A percentile compares a stretch with the other conserved stretches of the same genome.
These are phyloP conservation scores for Okamejei kenojei DNA, from an alignment of 2,797 vertebrate genomes.

Conservation along the genomic window DNA sequence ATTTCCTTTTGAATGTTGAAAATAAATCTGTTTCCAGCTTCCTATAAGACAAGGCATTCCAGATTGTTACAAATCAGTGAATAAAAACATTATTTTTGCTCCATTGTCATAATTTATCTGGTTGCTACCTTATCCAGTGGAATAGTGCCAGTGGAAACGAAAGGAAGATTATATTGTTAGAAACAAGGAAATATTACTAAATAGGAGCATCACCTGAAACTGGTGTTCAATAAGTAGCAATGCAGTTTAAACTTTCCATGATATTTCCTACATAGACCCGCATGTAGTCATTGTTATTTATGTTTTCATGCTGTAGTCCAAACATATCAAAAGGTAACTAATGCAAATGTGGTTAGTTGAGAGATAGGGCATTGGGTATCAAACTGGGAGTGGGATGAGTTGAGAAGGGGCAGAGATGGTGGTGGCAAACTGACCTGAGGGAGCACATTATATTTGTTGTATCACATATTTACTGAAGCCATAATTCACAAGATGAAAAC, in stretches of 20 bases:
- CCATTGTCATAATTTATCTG: not conserved
- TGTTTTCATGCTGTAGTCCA: not conserved
- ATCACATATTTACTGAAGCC: not conserved
- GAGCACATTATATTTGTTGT: not conserved
- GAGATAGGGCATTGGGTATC: no score
- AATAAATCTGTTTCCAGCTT: not conserved
- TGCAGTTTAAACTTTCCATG: not conserved
- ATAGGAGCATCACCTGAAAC: not conserved
- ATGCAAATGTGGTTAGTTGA: no score
- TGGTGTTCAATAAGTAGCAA: not conserved
- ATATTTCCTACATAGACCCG: not conserved
- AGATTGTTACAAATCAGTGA: not conserved
- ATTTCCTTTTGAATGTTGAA: not conserved
- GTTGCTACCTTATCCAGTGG: not conserved
- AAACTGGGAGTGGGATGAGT: no score
- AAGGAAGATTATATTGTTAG: not conserved
- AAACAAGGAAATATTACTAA: not conserved
- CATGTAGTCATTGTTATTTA: not conserved
- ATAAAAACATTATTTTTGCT: not conserved
- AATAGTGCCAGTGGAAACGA: not conserved
- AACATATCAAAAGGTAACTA: not conserved
- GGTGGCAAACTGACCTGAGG: no score
- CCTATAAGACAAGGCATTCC: not conserved
- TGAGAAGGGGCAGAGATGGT: no score
- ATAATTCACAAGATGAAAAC: not conserved